These are phyloP conservation scores for Bufotes viridis DNA, from an alignment of 2,797 vertebrate species.

Conservation along the genomic window DNA sequence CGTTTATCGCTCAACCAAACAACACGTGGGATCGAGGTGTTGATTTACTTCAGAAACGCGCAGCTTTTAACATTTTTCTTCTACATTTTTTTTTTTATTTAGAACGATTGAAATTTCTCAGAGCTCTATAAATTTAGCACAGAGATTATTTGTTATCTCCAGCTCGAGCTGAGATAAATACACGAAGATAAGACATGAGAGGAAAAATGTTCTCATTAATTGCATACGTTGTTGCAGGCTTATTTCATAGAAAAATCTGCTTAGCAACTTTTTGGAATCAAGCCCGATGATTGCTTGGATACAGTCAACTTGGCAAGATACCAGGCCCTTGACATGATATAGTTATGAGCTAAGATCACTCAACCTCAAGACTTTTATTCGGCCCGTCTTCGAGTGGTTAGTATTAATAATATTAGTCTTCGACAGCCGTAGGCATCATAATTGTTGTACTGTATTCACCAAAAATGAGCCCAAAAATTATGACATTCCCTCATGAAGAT, in stretches of 20 bases:
- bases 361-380: constrained; percentile 47
- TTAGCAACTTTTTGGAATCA: constrained; percentile 31
- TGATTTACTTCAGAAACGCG: background rate
- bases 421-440: background rate
- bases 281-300: constrained; percentile 72
- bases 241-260: constrained; percentile 12
- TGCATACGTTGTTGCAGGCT: background rate
- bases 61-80: constrained; percentile 32
- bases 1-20: constrained; percentile 1
- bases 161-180: constrained; percentile 18
- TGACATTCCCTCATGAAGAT: no score
- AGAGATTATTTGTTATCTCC: constrained; percentile 19
- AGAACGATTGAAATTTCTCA: background rate
- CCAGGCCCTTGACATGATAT: constrained; percentile 72
- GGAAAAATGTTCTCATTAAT: constrained; percentile 23
- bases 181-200: constrained; percentile 15
- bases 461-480: background rate
- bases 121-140: constrained; percentile 12
- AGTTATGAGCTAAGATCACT: constrained; percentile 70
- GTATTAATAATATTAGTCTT: background rate
- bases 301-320: constrained; percentile 67
- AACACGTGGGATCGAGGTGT: background rate
- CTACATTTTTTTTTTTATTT: background rate
- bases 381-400: background rate
- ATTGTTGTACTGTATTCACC: background rate